phyloP scores from a whole-genome alignment of 2,888 invertebrate genomes.

The Harpagoxenus sublaevis region DNA sequence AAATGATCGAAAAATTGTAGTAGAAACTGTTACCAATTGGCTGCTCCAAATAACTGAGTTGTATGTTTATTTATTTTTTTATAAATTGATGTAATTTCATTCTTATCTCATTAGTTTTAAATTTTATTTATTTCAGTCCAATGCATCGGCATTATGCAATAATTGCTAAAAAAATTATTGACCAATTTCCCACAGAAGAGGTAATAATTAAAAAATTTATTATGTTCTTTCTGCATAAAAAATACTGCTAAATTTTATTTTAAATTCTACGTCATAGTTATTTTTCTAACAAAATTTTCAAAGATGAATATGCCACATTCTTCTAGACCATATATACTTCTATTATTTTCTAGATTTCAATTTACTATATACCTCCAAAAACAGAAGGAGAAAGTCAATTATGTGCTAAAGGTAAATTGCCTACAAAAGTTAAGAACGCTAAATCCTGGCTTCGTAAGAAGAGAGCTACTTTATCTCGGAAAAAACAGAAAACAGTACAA shows the following conservation, averaged over 20 bases:
- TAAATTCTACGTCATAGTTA: not conserved
- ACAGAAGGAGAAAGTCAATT: slow-evolving; percentile 7
- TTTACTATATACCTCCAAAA: slow-evolving; percentile 6
- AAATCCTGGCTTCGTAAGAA: not conserved
- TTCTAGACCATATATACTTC: not conserved
- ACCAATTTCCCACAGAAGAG: not conserved
- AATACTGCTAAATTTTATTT: not conserved
- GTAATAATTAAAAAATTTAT: not conserved
- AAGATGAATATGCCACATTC: not conserved
- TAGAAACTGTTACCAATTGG: not conserved
- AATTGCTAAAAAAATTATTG: not conserved
- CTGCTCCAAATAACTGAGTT: slow-evolving; percentile 21
- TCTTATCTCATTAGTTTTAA: not conserved
- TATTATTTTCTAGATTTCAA: slow-evolving; percentile 9
- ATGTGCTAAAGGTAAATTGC: not conserved
- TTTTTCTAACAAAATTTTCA: not conserved
- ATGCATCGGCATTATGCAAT: not conserved
- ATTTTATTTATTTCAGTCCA: slow-evolving; percentile 15
- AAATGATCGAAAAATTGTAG: slow-evolving; percentile 10
- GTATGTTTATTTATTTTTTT: slow-evolving; percentile 7
- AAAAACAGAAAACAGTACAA: not conserved
- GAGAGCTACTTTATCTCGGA: not conserved
- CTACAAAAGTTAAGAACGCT: not conserved
- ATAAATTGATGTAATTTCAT: not conserved
- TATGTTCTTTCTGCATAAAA: not conserved